Evolutionary conservation across 2,888 invertebrate genomes (phyloP).

Genomic region (Oligia strigilis): DNA sequence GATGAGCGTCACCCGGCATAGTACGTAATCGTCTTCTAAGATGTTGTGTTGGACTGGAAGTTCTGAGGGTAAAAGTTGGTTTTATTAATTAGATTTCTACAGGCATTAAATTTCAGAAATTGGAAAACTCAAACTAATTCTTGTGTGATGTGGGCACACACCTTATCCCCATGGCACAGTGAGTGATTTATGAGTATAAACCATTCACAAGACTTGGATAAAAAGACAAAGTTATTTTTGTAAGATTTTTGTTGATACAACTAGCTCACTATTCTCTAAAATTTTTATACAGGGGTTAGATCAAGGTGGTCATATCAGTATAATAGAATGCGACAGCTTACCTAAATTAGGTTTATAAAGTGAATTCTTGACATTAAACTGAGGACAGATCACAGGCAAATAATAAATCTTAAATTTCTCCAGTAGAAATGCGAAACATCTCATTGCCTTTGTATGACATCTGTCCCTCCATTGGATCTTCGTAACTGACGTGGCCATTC

Average conservation of each 20-base stretch:
- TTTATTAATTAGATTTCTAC: not conserved
- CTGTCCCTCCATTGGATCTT: constrained; percentile 97
- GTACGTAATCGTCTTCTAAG: constrained; percentile 92
- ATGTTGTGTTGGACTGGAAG: constrained; percentile 94
- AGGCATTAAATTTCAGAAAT: not conserved
- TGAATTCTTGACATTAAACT: constrained; percentile 94
- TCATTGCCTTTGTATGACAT: constrained; percentile 94
- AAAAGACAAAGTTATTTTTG: not conserved
- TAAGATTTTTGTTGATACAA: not conserved
- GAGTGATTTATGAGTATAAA: not conserved
- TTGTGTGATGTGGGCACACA: not conserved
- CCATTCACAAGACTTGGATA: too few relatives aligned
- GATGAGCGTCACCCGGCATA: constrained; percentile 96
- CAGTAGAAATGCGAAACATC: constrained; percentile 97
- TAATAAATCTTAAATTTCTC: constrained; percentile 98
- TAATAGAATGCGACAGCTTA: constrained; percentile 75
- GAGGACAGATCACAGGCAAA: constrained; percentile 97
- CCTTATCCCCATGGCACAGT: not conserved
- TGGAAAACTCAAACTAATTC: not conserved
- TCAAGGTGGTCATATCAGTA: not conserved
- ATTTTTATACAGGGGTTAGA: not conserved
- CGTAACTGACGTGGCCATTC: constrained; percentile 97
- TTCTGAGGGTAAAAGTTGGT: constrained; percentile 84
- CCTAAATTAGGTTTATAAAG: constrained; percentile 95
- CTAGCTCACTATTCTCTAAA: not conserved